phyloP scores from a whole-genome alignment of 1,140 invertebrate species.

The Hyles euphorbiae region DNA sequence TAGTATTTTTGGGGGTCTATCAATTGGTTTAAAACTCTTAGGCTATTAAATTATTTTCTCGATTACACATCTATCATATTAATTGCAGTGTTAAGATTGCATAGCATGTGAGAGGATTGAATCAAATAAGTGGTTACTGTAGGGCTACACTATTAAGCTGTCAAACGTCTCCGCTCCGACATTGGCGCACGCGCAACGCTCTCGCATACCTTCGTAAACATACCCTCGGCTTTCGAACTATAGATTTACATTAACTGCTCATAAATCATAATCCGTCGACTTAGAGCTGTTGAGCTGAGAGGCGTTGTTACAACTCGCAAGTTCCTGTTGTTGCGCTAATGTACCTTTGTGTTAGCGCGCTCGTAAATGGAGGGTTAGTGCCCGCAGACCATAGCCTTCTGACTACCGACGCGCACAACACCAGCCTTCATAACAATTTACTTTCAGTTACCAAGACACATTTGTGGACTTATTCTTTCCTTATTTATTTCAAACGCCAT shows the following conservation, averaged over 20 bases:
- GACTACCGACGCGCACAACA: conserved; percentile 20
- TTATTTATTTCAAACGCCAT: too few relatives aligned
- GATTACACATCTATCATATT: too few relatives aligned
- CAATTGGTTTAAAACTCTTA: too few relatives aligned
- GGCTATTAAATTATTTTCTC: too few relatives aligned
- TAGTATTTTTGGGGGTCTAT: too few relatives aligned
- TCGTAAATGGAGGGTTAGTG: conserved; percentile 50
- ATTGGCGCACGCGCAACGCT: conserved; percentile 6
- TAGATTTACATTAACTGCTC: conserved; percentile 58
- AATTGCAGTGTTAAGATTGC: too few relatives aligned
- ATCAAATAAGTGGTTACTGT: conserved; percentile 37
- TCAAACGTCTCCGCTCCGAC: conserved; percentile 18
- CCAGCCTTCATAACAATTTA: conserved; percentile 13
- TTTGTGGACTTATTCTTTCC: too few relatives aligned
- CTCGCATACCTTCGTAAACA: conserved; percentile 5
- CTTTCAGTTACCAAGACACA: conserved; percentile 12
- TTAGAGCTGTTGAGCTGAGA: conserved; percentile 22
- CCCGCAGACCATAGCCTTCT: conserved; percentile 26
- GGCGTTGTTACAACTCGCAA: conserved; percentile 35
- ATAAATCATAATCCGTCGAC: conserved; percentile 54
- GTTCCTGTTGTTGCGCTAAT: conserved; percentile 59
- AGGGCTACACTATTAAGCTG: conserved; percentile 22
- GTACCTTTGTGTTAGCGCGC: conserved; percentile 50
- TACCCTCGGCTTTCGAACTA: conserved; percentile 31
- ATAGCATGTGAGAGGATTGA: conserved; percentile 37